Evolutionary conservation across 1,140 invertebrate species (phyloP), one percentile per base, ranked within the genome.

Genomic region (Cyclargus thomasi): DNA sequence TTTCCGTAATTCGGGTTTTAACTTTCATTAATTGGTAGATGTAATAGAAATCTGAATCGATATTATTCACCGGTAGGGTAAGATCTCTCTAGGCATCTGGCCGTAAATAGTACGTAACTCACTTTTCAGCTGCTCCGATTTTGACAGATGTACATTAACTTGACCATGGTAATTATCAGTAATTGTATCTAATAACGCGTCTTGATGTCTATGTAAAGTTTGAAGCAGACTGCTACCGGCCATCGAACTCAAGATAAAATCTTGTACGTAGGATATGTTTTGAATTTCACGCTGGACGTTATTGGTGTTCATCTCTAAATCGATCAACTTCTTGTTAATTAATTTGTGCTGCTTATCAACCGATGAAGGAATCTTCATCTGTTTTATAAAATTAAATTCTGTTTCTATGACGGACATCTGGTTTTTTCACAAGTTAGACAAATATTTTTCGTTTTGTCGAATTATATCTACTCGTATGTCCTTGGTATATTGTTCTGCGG

Each of bases 331-430:
- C 20, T 70, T 53, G 39, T 76, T 74, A 29, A 76, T 65, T n/a
- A 67, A n/a, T 71, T 78, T 76, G 23, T 74, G 71, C 66, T 78
- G 76, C 67, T 73, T 75, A 10, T 67, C 22, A n/a, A 76, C 70
- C 1, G 64, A 36, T 2, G n/a, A n/a, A n/a, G n/a, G n/a, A n/a
- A 55, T 14, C 53, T 76, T 69, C 21, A 55, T 69, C 55, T 67
- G 64, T 68, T 73, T 73, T 29, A 76, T 10, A 21, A 78, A 29
- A 21, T 74, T 75, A 57, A 66, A 71, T 62, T 78, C 70, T 0
- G 71, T 17, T 68, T 75, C 74, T n/a, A 75, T 67, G 39, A 78
- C 23, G 0, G 74, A 78, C 2, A 74, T 78, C 57, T 78, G 74
- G 47, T 76, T 76, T 62, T 69, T 71, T 70, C 70, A 74, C 16